These are phyloP conservation scores for Microcebus jonahi DNA, from an alignment of 2,113 vertebrate genomes.

Conservation along the genomic window DNA sequence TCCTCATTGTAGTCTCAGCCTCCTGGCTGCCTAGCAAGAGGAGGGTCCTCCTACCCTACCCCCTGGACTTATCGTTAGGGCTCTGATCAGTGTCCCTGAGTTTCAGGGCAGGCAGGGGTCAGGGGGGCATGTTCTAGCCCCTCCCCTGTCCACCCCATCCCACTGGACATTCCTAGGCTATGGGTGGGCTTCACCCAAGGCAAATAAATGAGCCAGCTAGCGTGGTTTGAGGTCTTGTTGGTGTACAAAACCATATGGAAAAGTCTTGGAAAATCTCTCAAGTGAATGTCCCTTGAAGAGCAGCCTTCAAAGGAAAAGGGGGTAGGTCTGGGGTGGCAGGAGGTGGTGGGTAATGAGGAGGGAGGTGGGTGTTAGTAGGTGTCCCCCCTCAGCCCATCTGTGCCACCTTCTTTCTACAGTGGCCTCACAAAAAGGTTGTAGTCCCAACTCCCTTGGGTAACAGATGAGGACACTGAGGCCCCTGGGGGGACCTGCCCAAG, in stretches of 20 bases:
- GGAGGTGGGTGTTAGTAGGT: background rate
- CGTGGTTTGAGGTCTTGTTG: background rate
- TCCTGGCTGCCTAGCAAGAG: background rate
- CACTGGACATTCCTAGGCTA: background rate
- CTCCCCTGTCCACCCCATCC: background rate
- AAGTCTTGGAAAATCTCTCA: background rate
- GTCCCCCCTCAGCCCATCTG: background rate
- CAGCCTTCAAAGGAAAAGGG: background rate
- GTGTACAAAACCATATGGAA: background rate
- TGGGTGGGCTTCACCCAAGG: background rate
- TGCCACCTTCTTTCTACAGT: background rate
- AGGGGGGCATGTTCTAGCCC: background rate
- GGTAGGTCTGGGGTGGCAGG: background rate
- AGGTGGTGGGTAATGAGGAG: background rate
- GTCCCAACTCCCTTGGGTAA: background rate
- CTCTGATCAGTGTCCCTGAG: background rate
- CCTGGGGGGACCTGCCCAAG: conserved; percentile 31
- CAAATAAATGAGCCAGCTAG: background rate
- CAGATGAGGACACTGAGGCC: conserved; percentile 1
- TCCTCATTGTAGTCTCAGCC: background rate
- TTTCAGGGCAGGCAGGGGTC: background rate
- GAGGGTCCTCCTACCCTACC: background rate
- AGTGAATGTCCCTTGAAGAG: background rate
- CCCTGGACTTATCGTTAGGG: background rate
- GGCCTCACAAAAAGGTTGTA: background rate